Evolutionary conservation across 2,797 vertebrate genomes (phyloP).

Genomic region (Lutjanus argentimaculatus): DNA sequence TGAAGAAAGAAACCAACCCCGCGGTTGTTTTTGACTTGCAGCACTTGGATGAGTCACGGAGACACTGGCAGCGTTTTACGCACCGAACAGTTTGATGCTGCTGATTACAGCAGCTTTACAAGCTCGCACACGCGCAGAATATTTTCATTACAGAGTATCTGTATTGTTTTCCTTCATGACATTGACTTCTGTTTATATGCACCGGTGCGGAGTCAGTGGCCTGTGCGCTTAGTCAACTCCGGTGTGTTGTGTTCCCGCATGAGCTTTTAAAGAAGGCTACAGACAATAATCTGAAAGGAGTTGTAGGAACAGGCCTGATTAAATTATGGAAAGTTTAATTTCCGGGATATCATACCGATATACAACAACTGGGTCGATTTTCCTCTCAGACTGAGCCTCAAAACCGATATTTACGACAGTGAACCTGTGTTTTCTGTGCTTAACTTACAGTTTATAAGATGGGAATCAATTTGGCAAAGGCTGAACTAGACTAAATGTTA

Average conservation of each 20-base stretch:
- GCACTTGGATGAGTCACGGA: conserved; percentile 66
- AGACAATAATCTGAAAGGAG: not conserved
- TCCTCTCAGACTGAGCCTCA: not conserved
- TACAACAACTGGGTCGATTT: not conserved
- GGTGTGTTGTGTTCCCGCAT: not conserved
- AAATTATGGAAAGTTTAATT: conserved; percentile 8
- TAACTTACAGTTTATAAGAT: not conserved
- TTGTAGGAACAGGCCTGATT: conserved; percentile 4
- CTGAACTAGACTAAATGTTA: not conserved
- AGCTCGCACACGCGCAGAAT: not conserved
- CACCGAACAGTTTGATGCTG: conserved; percentile 32
- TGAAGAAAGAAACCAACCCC: conserved; percentile 39
- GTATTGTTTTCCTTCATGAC: not conserved
- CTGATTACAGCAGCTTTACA: not conserved
- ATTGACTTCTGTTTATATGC: not conserved
- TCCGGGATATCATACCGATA: not conserved
- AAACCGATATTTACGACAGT: not conserved
- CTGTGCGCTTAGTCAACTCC: not conserved
- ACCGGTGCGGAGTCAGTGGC: conserved; percentile 6
- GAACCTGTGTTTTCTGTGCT: not conserved
- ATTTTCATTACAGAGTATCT: not conserved
- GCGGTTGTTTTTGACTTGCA: conserved; percentile 56
- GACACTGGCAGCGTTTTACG: conserved; percentile 53
- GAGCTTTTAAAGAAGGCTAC: not conserved
- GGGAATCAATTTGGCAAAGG: not conserved